A percentile compares a stretch with the other conserved stretches of the same genome.
Evolutionary conservation across 2,888 invertebrate species (phyloP).

Genomic region (Phoronis australis): DNA sequence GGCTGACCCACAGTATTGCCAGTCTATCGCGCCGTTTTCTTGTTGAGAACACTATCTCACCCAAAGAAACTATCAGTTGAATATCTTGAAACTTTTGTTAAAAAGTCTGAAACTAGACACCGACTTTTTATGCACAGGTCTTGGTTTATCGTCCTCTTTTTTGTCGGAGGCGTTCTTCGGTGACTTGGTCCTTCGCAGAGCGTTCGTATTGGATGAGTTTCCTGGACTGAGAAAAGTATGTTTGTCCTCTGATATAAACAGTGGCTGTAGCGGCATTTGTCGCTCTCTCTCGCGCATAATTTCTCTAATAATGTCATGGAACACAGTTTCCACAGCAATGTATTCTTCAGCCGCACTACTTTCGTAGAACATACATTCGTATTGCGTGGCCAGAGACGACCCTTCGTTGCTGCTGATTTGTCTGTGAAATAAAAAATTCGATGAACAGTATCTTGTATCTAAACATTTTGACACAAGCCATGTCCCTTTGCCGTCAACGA

Average conservation of each 20-base stretch:
- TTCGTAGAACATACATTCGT: conserved; percentile 48
- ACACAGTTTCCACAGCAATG: conserved; percentile 44
- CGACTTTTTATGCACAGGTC: conserved; percentile 29
- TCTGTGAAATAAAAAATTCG: conserved; percentile 20
- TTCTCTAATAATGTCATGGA: conserved; percentile 43
- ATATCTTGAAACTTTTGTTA: conserved; percentile 43
- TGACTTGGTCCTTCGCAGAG: conserved; percentile 24
- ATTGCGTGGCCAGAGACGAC: conserved; percentile 35
- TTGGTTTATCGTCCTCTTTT: conserved; percentile 24
- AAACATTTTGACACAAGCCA: no score
- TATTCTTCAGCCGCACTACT: conserved; percentile 52
- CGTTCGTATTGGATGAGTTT: not conserved
- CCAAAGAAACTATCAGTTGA: no score
- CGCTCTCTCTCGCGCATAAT: conserved; percentile 42
- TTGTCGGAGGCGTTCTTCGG: conserved; percentile 26
- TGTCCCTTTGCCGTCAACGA: no score
- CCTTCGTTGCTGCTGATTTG: conserved; percentile 43
- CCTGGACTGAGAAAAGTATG: conserved; percentile 5
- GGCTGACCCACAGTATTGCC: no score
- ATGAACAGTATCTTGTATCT: no score
- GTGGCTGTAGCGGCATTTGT: conserved; percentile 34
- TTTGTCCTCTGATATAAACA: conserved; percentile 45
- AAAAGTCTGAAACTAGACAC: conserved; percentile 32
- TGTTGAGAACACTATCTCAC: no score
- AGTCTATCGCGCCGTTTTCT: no score